Conservation (phyloP, 2,888 invertebrate genomes). For the Parelbella ahira region DNA sequence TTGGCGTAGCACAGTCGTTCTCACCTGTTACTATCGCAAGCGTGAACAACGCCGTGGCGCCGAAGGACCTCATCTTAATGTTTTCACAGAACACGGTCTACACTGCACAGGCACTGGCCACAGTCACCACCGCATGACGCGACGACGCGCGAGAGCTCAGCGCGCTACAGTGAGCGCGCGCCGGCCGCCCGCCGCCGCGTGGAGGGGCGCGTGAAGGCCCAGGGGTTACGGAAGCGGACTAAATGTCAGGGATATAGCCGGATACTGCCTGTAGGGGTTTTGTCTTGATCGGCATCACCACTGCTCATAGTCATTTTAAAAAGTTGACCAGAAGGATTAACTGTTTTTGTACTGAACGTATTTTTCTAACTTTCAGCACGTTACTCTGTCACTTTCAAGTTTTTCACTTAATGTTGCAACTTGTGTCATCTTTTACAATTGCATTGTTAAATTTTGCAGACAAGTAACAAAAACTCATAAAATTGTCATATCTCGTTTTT, state of each 20-base stretch:
- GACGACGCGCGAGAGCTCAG: slow-evolving; percentile 66
- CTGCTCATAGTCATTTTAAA: too few relatives aligned
- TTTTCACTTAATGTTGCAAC: too few relatives aligned
- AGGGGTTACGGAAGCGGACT: slow-evolving; percentile 50
- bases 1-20: slow-evolving; percentile 20
- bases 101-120: slow-evolving; percentile 66
- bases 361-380: too few relatives aligned
- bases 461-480: too few relatives aligned
- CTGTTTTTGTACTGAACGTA: too few relatives aligned
- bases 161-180: slow-evolving; percentile 48
- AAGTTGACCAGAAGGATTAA: too few relatives aligned
- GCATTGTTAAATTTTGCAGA: too few relatives aligned
- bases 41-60: slow-evolving; percentile 55
- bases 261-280: slow-evolving; percentile 35
- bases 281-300: too few relatives aligned
- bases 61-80: slow-evolving; percentile 59
- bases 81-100: slow-evolving; percentile 47
- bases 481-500: too few relatives aligned
- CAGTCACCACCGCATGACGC: slow-evolving; percentile 71
- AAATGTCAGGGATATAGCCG: slow-evolving; percentile 70
- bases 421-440: too few relatives aligned
- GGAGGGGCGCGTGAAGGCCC: slow-evolving; percentile 34
- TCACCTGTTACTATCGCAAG: slow-evolving; percentile 66
- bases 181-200: slow-evolving; percentile 43
- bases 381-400: too few relatives aligned